These are phyloP conservation scores for Silurus lanzhouensis DNA, from an alignment of 2,797 vertebrate species.

Conservation along the genomic window DNA sequence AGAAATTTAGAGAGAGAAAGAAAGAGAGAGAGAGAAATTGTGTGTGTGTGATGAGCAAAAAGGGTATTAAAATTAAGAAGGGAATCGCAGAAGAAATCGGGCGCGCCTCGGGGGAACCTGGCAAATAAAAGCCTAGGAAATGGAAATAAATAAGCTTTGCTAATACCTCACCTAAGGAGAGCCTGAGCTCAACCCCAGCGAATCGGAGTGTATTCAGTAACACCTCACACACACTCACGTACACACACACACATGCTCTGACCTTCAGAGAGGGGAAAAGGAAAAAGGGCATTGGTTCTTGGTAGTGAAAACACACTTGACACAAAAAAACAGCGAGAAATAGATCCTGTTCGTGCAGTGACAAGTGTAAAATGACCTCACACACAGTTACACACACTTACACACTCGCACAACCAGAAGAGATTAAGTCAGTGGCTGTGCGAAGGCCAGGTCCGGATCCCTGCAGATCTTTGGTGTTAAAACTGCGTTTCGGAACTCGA, in stretches of 20 bases:
- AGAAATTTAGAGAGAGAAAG: slow-evolving; percentile 44
- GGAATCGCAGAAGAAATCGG: slow-evolving; percentile 97
- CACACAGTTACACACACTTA: slow-evolving; percentile 8
- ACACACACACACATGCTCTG: slow-evolving; percentile 72
- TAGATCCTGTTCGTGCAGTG: not conserved
- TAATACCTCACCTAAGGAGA: slow-evolving; percentile 98
- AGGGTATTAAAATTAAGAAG: slow-evolving; percentile 98
- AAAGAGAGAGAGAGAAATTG: slow-evolving; percentile 50
- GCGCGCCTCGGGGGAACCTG: slow-evolving; percentile 91
- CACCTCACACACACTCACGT: slow-evolving; percentile 53
- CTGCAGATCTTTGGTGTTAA: slow-evolving; percentile 35
- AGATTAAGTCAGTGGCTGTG: not conserved
- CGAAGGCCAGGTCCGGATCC: slow-evolving; percentile 5
- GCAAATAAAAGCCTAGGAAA: slow-evolving; percentile 96
- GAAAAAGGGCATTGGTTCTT: slow-evolving; percentile 58
- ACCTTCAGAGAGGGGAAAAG: slow-evolving; percentile 86
- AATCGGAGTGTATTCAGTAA: slow-evolving; percentile 59
- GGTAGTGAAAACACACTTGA: slow-evolving; percentile 41
- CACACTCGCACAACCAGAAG: not conserved
- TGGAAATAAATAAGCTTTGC: slow-evolving; percentile 98
- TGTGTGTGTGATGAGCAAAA: slow-evolving; percentile 91
- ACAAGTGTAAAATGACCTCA: slow-evolving; percentile 39
- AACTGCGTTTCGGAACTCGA: slow-evolving; percentile 43
- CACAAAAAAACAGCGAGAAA: slow-evolving; percentile 14
- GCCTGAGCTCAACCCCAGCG: slow-evolving; percentile 76